phyloP scores from a whole-genome alignment of 2,797 vertebrate species.

The Enteromius anoplus region DNA sequence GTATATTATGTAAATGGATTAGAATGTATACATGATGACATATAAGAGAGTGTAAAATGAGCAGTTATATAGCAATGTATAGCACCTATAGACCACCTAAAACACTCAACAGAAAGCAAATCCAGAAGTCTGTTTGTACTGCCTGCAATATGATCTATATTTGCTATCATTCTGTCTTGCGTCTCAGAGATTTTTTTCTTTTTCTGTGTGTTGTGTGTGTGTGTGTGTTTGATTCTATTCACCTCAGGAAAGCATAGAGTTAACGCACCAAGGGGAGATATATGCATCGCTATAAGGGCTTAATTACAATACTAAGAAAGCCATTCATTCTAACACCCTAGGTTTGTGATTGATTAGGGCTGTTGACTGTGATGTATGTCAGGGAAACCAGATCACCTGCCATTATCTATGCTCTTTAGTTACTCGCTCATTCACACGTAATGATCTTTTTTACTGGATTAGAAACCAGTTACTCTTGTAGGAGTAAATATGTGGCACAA shows the following conservation, averaged over 20 bases:
- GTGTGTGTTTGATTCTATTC: constrained; percentile 69
- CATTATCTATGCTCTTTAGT: constrained; percentile 5
- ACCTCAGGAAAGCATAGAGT: constrained; percentile 80
- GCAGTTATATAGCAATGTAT: constrained; percentile 10
- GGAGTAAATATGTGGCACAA: constrained; percentile 40
- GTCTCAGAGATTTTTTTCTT: constrained; percentile 61
- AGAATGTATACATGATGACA: neutral
- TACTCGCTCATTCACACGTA: neutral
- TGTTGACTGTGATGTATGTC: constrained; percentile 62
- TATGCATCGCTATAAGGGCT: constrained; percentile 84
- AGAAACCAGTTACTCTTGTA: constrained; percentile 58
- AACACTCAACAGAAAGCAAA: neutral
- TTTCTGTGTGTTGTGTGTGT: neutral
- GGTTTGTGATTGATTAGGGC: constrained; percentile 66
- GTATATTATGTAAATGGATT: constrained; percentile 11
- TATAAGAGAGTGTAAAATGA: neutral
- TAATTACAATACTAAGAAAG: constrained; percentile 76
- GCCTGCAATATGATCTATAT: constrained; percentile 41
- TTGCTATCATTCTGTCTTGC: constrained; percentile 56
- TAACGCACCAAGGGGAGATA: constrained; percentile 64
- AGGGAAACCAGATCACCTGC: constrained; percentile 49
- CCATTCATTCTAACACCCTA: constrained; percentile 75
- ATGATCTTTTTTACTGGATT: constrained; percentile 27
- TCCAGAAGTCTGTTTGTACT: constrained; percentile 30
- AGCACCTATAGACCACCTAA: constrained; percentile 35